phyloP scores from a whole-genome alignment of 2,888 invertebrate genomes.

The Holacanthella duospinosa region DNA sequence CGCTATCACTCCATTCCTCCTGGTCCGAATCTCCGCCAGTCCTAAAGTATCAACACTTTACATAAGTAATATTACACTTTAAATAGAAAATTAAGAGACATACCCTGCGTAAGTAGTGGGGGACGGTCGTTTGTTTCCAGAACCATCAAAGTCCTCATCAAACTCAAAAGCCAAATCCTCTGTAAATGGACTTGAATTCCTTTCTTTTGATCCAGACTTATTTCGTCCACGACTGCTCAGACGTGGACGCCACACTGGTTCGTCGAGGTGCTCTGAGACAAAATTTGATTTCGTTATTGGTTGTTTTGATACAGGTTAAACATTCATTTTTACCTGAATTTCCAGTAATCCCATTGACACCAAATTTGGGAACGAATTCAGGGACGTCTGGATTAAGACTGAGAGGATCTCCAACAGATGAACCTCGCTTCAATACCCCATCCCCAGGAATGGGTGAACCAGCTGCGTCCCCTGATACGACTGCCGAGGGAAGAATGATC shows the following conservation, averaged over 20 bases:
- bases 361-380: constrained; percentile 54
- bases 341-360: background rate
- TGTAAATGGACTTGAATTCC: constrained; percentile 36
- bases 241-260: constrained; percentile 8
- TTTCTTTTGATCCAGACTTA: constrained; percentile 10
- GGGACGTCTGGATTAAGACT: constrained; percentile 80
- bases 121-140: constrained; percentile 55
- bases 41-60: constrained; percentile 29
- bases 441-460: constrained; percentile 35
- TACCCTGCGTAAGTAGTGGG: constrained; percentile 21
- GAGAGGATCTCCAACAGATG: constrained; percentile 48
- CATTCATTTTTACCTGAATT: background rate
- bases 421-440: background rate
- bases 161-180: constrained; percentile 94
- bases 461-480: too few relatives aligned
- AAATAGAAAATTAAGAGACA: constrained; percentile 13
- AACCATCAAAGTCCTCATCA: constrained; percentile 81
- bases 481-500: constrained; percentile 41
- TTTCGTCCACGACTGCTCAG: constrained; percentile 6
- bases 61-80: background rate
- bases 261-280: background rate
- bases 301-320: background rate
- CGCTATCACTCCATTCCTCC: constrained; percentile 85
- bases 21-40: constrained; percentile 54
- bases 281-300: too few relatives aligned